These are phyloP conservation scores for Anser brachyrhynchus DNA, from an alignment of 2,113 vertebrate species.

Conservation along the genomic window DNA sequence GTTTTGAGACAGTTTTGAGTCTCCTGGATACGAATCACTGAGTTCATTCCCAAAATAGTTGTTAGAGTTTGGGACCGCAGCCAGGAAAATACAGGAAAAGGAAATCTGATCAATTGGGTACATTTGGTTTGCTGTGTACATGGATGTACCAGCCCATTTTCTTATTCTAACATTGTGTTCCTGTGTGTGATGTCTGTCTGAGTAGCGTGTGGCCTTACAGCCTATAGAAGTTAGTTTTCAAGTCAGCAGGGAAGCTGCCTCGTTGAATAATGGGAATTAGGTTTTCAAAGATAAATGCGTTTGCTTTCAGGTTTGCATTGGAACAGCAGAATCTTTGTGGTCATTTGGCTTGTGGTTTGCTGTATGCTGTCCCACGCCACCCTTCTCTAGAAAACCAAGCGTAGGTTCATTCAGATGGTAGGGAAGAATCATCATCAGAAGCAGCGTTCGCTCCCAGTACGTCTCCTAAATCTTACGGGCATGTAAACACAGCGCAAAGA, in stretches of 20 bases:
- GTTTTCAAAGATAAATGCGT: neutral
- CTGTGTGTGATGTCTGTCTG: neutral
- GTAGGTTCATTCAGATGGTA: neutral
- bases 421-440: neutral
- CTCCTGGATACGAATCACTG: slow-evolving; percentile 52
- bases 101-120: slow-evolving; percentile 47
- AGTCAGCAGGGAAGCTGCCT: neutral
- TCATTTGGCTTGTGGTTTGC: neutral
- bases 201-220: neutral
- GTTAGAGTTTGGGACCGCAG: neutral
- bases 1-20: neutral
- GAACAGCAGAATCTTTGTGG: neutral
- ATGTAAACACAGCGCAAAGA: neutral
- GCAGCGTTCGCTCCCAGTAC: neutral
- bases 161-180: neutral
- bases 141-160: slow-evolving; percentile 12
- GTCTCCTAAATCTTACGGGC: neutral
- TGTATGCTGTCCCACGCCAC: neutral
- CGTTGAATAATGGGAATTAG: neutral
- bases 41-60: slow-evolving; percentile 51
- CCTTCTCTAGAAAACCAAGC: neutral
- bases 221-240: neutral
- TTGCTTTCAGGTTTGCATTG: neutral
- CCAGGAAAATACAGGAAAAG: slow-evolving; percentile 57
- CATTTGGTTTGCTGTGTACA: slow-evolving; percentile 13